A percentile compares a stretch with the other conserved stretches of the same genome.
Evolutionary conservation across 2,113 vertebrate species (phyloP).

Genomic region (Sylvietta virens): DNA sequence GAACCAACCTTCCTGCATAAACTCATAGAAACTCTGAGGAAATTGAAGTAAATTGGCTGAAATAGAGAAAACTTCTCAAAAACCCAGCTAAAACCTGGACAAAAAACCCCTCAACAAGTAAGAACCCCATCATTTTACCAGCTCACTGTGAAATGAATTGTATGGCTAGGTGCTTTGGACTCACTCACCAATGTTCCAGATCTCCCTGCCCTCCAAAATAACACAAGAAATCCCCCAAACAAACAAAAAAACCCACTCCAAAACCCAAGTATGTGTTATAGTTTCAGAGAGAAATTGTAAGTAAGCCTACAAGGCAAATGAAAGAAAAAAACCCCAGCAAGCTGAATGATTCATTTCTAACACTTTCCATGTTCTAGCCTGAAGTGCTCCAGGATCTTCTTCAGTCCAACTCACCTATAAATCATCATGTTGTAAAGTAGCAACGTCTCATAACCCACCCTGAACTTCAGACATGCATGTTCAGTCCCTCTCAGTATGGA

Average conservation of each 20-base stretch:
- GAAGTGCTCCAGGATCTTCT: background rate
- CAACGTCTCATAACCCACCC: background rate
- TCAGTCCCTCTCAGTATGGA: background rate
- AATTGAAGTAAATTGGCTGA: background rate
- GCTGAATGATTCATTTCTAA: background rate
- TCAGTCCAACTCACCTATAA: background rate
- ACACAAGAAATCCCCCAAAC: background rate
- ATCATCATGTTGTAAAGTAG: background rate
- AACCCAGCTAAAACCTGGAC: background rate
- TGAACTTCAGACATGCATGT: rapidly evolving
- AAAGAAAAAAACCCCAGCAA: background rate
- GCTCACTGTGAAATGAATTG: background rate
- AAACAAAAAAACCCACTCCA: background rate
- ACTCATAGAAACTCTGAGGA: background rate
- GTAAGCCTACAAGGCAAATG: background rate
- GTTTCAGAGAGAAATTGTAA: background rate
- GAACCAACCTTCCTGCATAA: background rate
- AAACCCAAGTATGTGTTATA: background rate
- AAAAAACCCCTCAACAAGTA: background rate
- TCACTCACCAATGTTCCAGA: background rate
- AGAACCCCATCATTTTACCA: background rate
- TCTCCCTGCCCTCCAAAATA: background rate
- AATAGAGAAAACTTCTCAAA: background rate
- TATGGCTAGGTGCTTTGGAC: background rate
- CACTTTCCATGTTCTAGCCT: background rate